Conservation (phyloP, 1,140 invertebrate genomes). For the Orchesella cincta region DNA sequence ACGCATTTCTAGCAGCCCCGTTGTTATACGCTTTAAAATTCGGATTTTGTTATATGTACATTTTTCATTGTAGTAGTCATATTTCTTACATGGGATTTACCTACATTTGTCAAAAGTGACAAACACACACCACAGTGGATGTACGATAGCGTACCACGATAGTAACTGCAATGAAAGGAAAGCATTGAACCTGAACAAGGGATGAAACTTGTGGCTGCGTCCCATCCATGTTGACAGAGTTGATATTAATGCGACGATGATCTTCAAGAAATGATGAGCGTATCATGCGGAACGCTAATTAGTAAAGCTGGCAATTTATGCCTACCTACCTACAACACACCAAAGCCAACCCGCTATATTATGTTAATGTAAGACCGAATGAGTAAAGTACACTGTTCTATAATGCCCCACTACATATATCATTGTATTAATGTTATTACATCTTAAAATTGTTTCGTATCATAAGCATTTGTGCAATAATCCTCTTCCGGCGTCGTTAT, state of each 20-base stretch:
- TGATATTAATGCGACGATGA: neutral
- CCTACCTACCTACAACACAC: neutral
- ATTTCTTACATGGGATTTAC: neutral
- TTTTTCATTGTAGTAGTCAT: neutral
- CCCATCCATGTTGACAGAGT: neutral
- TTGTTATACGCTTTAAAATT: too few species aligned
- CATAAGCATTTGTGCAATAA: neutral
- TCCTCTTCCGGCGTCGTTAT: constrained; percentile 9
- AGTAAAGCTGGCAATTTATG: neutral
- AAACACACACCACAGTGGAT: neutral
- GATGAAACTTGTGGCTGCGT: too few species aligned
- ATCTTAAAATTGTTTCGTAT: neutral
- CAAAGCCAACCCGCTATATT: neutral
- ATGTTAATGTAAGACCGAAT: neutral
- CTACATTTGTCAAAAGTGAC: neutral
- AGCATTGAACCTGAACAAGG: too few species aligned
- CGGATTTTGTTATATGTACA: neutral
- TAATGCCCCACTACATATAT: neutral
- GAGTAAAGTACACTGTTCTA: neutral
- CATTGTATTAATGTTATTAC: neutral
- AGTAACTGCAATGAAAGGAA: too few species aligned
- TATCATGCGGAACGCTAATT: neutral
- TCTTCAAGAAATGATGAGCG: neutral
- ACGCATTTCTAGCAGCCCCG: too few species aligned
- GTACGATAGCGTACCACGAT: too few species aligned